phyloP scores from a whole-genome alignment of 2,797 vertebrate genomes.

The Botia almorhae region DNA sequence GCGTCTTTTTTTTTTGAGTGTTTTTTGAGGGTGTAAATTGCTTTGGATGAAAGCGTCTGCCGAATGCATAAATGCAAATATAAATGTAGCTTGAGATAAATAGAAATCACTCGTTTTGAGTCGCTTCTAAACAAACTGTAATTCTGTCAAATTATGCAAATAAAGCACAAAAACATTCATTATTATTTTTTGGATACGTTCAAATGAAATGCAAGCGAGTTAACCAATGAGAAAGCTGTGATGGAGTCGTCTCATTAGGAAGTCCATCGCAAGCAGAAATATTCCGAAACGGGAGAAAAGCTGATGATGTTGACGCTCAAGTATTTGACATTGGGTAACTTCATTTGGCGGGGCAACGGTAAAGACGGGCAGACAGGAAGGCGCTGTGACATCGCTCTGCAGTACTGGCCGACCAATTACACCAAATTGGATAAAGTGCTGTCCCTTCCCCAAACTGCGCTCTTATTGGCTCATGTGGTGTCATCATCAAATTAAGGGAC shows the following conservation, averaged over 20 bases:
- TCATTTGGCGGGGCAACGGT: slow-evolving; percentile 20
- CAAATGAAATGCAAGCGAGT: slow-evolving; percentile 21
- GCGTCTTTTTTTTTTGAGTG: too few relatives aligned
- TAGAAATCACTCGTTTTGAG: too few relatives aligned
- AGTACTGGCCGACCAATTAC: slow-evolving; percentile 44
- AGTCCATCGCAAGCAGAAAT: not conserved
- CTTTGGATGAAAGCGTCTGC: not conserved
- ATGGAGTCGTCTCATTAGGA: not conserved
- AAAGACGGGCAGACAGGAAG: slow-evolving; percentile 55
- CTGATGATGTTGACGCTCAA: slow-evolving; percentile 1
- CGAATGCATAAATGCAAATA: not conserved
- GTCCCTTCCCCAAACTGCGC: slow-evolving; percentile 45
- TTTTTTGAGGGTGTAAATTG: too few relatives aligned
- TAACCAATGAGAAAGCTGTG: not conserved
- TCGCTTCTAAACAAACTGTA: too few relatives aligned
- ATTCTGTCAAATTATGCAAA: too few relatives aligned
- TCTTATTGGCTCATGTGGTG: slow-evolving; percentile 15
- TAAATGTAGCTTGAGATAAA: not conserved
- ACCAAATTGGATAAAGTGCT: slow-evolving; percentile 54
- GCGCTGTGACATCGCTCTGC: slow-evolving; percentile 36
- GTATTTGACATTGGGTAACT: slow-evolving; percentile 49
- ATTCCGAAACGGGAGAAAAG: not conserved
- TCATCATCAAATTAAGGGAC: slow-evolving; percentile 56
- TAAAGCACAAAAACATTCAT: not conserved
- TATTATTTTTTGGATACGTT: not conserved